phyloP scores from a whole-genome alignment of 2,113 vertebrate species.

The Oxyura jamaicensis region DNA sequence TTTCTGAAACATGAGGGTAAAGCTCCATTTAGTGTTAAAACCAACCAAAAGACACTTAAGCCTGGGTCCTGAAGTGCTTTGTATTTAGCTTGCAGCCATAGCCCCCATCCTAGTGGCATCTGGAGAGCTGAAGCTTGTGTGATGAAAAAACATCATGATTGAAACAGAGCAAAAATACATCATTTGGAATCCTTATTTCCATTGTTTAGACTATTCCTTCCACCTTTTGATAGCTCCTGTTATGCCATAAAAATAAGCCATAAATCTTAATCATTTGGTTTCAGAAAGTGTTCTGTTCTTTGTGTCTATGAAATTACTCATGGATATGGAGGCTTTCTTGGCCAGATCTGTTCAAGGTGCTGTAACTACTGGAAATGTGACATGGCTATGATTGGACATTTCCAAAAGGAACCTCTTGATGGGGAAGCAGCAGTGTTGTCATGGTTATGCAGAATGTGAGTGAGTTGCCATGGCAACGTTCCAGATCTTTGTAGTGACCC shows the following conservation, averaged over 20 bases:
- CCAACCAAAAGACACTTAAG: not conserved
- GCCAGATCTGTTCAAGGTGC: not conserved
- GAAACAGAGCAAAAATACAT: not conserved
- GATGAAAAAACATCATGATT: no score
- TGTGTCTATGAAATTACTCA: not conserved
- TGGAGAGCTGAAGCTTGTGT: not conserved
- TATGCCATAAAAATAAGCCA: not conserved
- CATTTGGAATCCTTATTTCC: not conserved
- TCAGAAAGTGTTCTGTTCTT: not conserved
- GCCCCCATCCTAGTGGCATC: not conserved
- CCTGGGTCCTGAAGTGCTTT: not conserved
- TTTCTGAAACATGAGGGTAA: not conserved
- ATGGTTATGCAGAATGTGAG: not conserved
- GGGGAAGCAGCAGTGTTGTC: conserved; percentile 19
- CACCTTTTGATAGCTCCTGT: not conserved
- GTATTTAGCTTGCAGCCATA: not conserved
- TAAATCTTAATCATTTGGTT: not conserved
- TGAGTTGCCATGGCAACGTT: conserved; percentile 35
- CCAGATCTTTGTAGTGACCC: conserved; percentile 9
- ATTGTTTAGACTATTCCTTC: not conserved
- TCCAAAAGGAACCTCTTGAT: not conserved
- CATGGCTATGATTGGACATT: not conserved
- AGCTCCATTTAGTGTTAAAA: not conserved
- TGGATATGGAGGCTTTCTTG: not conserved
- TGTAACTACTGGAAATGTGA: conserved; percentile 15